Base-by-base conservation (phyloP, 2,888 invertebrate species). In the Melitaea athalia region DNA sequence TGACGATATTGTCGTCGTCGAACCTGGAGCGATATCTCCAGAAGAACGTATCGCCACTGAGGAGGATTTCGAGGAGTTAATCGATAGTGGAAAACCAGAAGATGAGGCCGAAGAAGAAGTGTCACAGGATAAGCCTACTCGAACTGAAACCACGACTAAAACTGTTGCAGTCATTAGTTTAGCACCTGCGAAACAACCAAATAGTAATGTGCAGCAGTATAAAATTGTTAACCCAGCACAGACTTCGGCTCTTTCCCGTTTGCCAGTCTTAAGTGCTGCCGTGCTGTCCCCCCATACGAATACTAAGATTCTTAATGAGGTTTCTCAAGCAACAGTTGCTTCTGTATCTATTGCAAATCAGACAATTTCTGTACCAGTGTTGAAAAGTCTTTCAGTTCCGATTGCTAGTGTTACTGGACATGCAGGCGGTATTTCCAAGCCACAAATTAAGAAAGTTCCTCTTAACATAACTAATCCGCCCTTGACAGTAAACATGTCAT, bases 11-110 rank as follows among this genome's bases (percentile, higher is more conserved):
- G 94, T 95, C 0, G 93, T 95, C 6, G 93, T 95, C 0, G 94
- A 95, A 79, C 93, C 94, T 0, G 91, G 88, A 17, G 89, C 91
- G 0, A 94, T 94, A 75, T 94, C 95, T 0, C 94, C 95, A 0
- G 95, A 95, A 75, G 94, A 95, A 76, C 93, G 94, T 0, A 94
- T 95, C 69, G 93, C 94, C 0, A 95, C 95, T 0, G 94, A 94
- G 74, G 95, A 95, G 82, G 95, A 95, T 79, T 95, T 95, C 76
- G 95, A 95, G 77, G 94, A 95, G 72, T 82, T 95, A 24, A 95
- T 95, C 50, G 95, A 95, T 74, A 93, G 94, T 74, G 94, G 94
- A 0, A 93, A 94, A 70, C 90, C 93, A 0, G 94, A 94, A 71
- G 94, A 94, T 63, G 91, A 90, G 59, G 75, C 68, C 3, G 91